Evolutionary conservation across 1,140 invertebrate species (phyloP), one percentile per base, ranked within the genome.

Genomic region (Dreissena rostriformis): DNA sequence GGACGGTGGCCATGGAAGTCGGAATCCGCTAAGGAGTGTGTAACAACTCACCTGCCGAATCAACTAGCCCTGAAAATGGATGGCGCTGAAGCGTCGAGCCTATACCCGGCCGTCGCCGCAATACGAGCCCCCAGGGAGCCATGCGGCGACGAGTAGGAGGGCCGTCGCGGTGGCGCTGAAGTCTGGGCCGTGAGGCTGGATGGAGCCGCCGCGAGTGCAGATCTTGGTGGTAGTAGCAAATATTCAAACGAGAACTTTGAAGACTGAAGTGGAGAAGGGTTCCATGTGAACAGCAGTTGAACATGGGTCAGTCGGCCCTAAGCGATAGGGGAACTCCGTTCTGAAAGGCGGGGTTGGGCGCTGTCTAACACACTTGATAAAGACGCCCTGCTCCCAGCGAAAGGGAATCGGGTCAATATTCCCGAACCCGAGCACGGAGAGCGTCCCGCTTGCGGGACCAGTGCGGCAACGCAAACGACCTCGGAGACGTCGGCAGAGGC

Each of bases 1-100:
- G 96, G 96, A 96, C 96, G 96, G 96, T 97, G 96, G 96, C 95
- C 96, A 97, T 96, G 96, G 96, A 97, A 96, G 96, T 97, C 95
- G 96, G 95, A 96, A 97, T 95, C 96, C 96, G 96, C 96, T 96
- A 96, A 96, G 96, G 96, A 96, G 96, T 96, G 96, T 96, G 96
- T 96, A 97, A 97, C 91, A 94, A 96, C 96, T 97, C 96, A 97
- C 96, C 96, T 96, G 96, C 96, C 96, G 96, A 97, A 96, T 95
- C 95, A 96, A 96, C 96, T 95, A 96, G 96, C 96, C 96, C 96
- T 97, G 96, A 97, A 97, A 97, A 97, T 97, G 96, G 96, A 89
- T 89, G 88, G 88, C 88, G 88, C 82, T 88, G 76, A 73, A 86
- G 83, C 96, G 95, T 96, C 94, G 94, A 95, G 95, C 95, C 95